phyloP scores from a whole-genome alignment of 2,888 invertebrate genomes.

The Boloria euphrosyne region DNA sequence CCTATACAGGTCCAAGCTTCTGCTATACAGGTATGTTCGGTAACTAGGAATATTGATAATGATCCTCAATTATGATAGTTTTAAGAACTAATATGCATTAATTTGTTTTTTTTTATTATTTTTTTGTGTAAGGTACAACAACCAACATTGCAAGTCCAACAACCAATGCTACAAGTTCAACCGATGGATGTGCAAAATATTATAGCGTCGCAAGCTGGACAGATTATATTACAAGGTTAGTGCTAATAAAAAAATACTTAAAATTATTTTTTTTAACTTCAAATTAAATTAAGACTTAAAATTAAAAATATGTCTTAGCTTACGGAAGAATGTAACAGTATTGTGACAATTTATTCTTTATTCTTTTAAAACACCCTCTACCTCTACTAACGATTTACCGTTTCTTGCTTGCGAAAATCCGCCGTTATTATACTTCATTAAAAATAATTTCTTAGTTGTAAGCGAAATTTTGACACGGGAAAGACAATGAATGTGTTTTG shows the following conservation, averaged over 20 bases:
- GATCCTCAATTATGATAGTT: background rate
- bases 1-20: conserved; percentile 50
- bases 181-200: conserved; percentile 78
- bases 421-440: no score
- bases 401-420: no score
- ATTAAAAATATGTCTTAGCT: no score
- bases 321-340: no score
- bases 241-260: background rate
- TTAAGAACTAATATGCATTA: background rate
- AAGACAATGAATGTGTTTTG: background rate
- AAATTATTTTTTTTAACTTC: background rate
- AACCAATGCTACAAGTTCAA: conserved; percentile 71
- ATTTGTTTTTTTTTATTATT: background rate
- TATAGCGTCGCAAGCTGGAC: conserved; percentile 71
- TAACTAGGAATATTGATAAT: no score
- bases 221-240: conserved; percentile 74
- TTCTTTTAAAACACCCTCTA: no score
- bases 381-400: no score
- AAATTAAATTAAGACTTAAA: no score
- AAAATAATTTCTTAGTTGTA: no score
- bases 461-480: no score
- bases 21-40: conserved; percentile 32
- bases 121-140: conserved; percentile 47
- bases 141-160: conserved; percentile 60
- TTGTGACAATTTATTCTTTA: no score